Evolutionary conservation across 2,113 vertebrate genomes (phyloP), one percentile per base, ranked within the genome.

Genomic region (Empidonax alnorum): DNA sequence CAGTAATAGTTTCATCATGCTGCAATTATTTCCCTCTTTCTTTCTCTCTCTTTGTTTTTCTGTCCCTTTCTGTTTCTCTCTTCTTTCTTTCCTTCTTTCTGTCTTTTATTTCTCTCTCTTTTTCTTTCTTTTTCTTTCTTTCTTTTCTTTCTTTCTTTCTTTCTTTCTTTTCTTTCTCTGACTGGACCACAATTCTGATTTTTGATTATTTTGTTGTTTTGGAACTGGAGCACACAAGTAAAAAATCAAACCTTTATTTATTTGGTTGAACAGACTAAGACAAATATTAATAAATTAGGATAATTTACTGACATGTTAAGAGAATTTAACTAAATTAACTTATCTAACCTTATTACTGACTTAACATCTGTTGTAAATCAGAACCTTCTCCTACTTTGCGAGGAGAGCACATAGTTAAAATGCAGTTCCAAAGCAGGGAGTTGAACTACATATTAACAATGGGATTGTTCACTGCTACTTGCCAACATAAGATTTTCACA

Each of bases 391-490:
- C 62, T 66, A 23, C 12, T 85, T 91, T 66, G 47, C 28, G 66
- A 86, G 35, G 20, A 68, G 82, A 59, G 3, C 22, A 66, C 9
- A 20, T 19, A 83, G 37, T 37, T 90, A 87, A 82, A 85, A 62
- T 22, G 41, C 47, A 42, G 24, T 68, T 92, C 66, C 28, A 75
- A 72, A 37, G 46, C 17, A 53, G 15, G 22, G 62, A 83, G 27
- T 87, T 77, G 68, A 84, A 87, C 39, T 78, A 42, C 22, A 53
- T 87, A 92, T 95, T 93, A 87, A 75, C 72, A 42, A 72, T 72
- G 33, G 37, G 49, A 69, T 81, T 94, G 89, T 65, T 87, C 44
- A 41, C 27, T 56, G 44, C 12, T 61, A 31, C 44, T 92, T 86
- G 53, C 19, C 73, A 94, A 82, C 7, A 39, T 55, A 63, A 77